Base-by-base conservation (phyloP, 1,140 invertebrate genomes). In the Delia radicum region DNA sequence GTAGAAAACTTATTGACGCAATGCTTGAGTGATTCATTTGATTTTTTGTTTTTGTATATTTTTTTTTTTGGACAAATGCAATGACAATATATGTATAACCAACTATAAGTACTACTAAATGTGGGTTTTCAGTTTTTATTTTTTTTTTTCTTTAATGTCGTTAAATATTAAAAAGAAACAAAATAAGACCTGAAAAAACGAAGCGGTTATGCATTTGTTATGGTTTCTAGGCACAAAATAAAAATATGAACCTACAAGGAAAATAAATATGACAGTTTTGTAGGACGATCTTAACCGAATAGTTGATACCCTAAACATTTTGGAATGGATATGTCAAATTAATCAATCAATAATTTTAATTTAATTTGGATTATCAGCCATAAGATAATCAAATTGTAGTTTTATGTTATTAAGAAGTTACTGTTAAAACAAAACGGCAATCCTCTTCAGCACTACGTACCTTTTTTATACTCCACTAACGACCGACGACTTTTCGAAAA, bases 1-100 rank as follows among this genome's bases (percentile, higher is more conserved):
- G 48, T 55, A 55, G 48, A 55, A 55, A 55, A 55, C 48, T 55
- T 55, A 18, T 55, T 65, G 12, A 65, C 24, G 63, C 26, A 65
- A 65, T 65, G 63, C 63, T 65, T 65, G 63, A 65, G 26, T 65
- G 63, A 65, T 29, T 65, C 63, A 65, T 65, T 65, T 65, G 62
- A 65, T 65, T 65, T 65, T 24, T 21, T 55, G 18, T 55, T 15
- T 55, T 55, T 55, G 18, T 24, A 0, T 48, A 3, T 48, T 48
- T 48, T 48, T 48, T 55, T 24, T 55, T 55, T 55, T 55, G 48
- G 48, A 10, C 48, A 55, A 55, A 55, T 55, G 18, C n/a, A 55
- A 55, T 55, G 48, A 55, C 48, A 55, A 55, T 8, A 55, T 15
- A 42, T 42, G 37, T n/a, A n/a, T n/a, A n/a, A n/a, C n/a, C 37